A percentile compares a stretch with the other conserved stretches of the same genome.
Evolutionary conservation across 2,888 invertebrate genomes (phyloP).

Genomic region (Drosophila pseudotalamancana): DNA sequence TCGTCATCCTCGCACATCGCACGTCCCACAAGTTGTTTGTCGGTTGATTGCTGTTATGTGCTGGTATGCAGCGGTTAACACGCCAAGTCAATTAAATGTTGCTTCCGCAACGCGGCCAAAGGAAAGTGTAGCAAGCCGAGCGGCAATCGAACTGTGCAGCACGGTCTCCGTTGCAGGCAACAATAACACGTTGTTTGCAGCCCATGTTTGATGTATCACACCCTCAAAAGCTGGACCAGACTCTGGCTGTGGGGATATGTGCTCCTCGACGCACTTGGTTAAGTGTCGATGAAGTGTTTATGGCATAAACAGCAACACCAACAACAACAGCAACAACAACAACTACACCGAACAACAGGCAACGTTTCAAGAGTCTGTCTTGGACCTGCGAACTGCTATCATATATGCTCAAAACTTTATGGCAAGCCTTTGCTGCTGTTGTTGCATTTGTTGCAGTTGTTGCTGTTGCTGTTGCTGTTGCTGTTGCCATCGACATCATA

Average conservation of each 20-base stretch:
- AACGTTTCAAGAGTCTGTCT: constrained; percentile 9
- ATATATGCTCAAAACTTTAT: constrained; percentile 33
- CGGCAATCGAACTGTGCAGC: constrained; percentile 3
- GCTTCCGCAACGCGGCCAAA: constrained; percentile 67
- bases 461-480: constrained; percentile 3
- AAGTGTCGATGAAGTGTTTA: constrained; percentile 68
- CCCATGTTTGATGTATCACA: constrained; percentile 63
- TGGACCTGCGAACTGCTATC: constrained; percentile 28
- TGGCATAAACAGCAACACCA: constrained; percentile 44
- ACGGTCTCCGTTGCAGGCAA: constrained; percentile 10
- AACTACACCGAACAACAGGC: constrained; percentile 1
- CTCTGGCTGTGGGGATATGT: constrained; percentile 4
- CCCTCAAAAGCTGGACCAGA: constrained; percentile 15
- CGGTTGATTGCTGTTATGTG: constrained; percentile 71
- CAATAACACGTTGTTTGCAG: constrained; percentile 47
- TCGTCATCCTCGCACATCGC: constrained; percentile 29
- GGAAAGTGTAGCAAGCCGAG: constrained; percentile 60
- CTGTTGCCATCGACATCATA: constrained; percentile 22
- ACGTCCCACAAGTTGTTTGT: constrained; percentile 65
- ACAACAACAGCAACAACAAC: not conserved
- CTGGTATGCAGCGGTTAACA: constrained; percentile 70
- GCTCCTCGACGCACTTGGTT: constrained; percentile 25
- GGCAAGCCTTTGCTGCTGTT: constrained; percentile 34
- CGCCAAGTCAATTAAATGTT: constrained; percentile 73
- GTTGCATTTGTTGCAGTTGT: not conserved